Conservation (phyloP, 2,888 invertebrate species). For the Leucania comma region DNA sequence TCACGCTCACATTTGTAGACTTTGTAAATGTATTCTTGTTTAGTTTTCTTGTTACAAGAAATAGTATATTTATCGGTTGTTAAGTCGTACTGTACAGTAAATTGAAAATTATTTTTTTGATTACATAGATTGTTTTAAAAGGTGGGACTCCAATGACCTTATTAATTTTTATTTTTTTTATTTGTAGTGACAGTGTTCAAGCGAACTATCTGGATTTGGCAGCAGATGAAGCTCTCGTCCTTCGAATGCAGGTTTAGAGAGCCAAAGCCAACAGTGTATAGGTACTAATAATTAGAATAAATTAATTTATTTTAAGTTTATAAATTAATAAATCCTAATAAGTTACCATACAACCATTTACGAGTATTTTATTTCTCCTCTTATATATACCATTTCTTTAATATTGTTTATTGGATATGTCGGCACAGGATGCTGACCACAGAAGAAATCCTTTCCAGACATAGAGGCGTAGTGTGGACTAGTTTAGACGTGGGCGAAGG, state of each 20-base stretch:
- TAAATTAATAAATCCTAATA: constrained; percentile 33
- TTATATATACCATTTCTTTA: no score
- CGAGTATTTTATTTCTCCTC: constrained; percentile 7
- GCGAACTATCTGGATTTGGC: constrained; percentile 82
- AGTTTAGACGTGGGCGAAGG: no score
- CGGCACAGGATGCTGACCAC: no score
- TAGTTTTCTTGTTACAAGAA: neutral
- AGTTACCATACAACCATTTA: constrained; percentile 1
- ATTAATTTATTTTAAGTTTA: constrained; percentile 20
- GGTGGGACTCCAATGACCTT: no score
- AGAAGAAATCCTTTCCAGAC: no score
- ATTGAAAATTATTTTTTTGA: no score
- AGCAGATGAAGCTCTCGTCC: constrained; percentile 84
- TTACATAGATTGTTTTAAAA: no score
- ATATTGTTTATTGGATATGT: no score
- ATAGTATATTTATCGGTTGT: neutral
- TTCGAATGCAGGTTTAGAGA: constrained; percentile 84
- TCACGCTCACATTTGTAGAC: neutral
- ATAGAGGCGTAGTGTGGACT: no score
- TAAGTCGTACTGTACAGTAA: no score
- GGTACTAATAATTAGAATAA: neutral
- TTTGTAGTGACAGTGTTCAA: constrained; percentile 84
- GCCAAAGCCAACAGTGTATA: neutral
- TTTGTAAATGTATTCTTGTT: neutral
- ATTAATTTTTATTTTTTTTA: constrained; percentile 12